Conservation (phyloP, 1,140 invertebrate species). For the Hetaerina americana region DNA sequence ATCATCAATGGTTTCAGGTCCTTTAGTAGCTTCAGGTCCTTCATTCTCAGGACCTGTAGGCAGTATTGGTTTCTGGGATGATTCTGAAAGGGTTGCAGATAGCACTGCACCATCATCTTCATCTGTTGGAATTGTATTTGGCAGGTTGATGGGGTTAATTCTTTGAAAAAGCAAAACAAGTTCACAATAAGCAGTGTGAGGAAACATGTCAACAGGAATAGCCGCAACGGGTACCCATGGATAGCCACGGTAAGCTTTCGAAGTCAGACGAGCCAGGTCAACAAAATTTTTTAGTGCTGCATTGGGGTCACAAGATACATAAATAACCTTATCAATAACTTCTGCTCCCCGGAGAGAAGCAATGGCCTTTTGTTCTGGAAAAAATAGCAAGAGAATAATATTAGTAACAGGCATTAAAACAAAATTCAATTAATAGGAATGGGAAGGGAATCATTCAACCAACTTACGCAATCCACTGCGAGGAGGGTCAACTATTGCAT, state of each 20-base stretch:
- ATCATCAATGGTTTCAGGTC: no score
- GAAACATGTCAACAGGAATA: slow-evolving; percentile 88
- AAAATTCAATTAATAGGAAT: no score
- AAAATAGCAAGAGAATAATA: no score
- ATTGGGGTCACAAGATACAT: slow-evolving; percentile 82
- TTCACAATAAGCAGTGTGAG: slow-evolving; percentile 81
- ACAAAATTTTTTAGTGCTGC: slow-evolving; percentile 78
- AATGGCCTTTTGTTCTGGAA: slow-evolving; percentile 65
- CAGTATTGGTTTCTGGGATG: background rate
- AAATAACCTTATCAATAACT: slow-evolving; percentile 68
- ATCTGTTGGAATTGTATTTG: background rate
- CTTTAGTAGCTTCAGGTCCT: no score
- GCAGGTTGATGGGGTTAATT: background rate
- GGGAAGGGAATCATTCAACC: no score
- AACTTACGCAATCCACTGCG: slow-evolving; percentile 76
- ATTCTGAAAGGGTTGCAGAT: background rate
- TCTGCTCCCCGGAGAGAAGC: slow-evolving; percentile 57
- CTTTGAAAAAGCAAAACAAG: slow-evolving; percentile 72
- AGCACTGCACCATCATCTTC: background rate
- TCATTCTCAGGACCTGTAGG: background rate
- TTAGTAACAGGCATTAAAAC: no score
- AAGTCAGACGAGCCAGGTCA: slow-evolving; percentile 64
- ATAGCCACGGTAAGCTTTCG: slow-evolving; percentile 67
- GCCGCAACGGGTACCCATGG: slow-evolving; percentile 70
- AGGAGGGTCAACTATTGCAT: slow-evolving; percentile 94